Percentiles rank a stretch among this genome's conserved stretches.
Conservation (phyloP, 2,888 invertebrate species). For the Boloria selene region DNA sequence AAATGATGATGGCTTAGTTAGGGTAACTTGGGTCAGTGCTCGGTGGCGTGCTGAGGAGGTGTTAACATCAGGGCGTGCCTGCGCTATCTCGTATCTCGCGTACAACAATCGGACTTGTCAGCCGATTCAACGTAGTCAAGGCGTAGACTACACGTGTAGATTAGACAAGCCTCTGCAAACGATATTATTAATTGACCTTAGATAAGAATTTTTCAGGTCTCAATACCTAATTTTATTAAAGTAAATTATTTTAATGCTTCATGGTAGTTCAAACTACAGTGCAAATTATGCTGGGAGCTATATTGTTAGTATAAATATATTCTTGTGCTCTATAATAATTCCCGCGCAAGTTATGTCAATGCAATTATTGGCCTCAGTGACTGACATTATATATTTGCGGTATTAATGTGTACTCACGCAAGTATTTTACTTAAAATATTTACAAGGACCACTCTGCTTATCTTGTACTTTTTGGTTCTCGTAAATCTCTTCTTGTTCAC, state of each 20-base stretch:
- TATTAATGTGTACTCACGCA: too few relatives aligned
- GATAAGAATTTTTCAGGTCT: background rate
- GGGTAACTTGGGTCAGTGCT: conserved; percentile 47
- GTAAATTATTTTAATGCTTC: too few relatives aligned
- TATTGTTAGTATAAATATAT: too few relatives aligned
- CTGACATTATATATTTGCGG: too few relatives aligned
- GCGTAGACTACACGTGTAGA: conserved; percentile 28
- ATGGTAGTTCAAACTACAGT: too few relatives aligned
- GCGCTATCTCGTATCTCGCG: conserved; percentile 68
- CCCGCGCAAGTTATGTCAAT: too few relatives aligned
- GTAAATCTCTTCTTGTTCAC: conserved; percentile 27
- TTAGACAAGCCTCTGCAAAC: conserved; percentile 25
- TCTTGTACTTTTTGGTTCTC: conserved; percentile 3
- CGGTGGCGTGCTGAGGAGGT: conserved; percentile 65
- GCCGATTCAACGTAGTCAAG: conserved; percentile 45
- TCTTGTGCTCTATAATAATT: too few relatives aligned
- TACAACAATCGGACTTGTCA: conserved; percentile 66
- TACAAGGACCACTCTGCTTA: conserved; percentile 1
- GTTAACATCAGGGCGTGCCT: conserved; percentile 70
- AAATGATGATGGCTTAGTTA: conserved; percentile 1
- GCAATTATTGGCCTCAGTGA: too few relatives aligned
- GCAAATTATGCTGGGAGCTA: too few relatives aligned
- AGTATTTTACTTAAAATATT: background rate
- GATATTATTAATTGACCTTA: background rate
- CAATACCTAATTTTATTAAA: too few relatives aligned